A percentile compares a stretch with the other conserved stretches of the same genome.
phyloP scores from a whole-genome alignment of 2,797 vertebrate species.

The Lacerta agilis region DNA sequence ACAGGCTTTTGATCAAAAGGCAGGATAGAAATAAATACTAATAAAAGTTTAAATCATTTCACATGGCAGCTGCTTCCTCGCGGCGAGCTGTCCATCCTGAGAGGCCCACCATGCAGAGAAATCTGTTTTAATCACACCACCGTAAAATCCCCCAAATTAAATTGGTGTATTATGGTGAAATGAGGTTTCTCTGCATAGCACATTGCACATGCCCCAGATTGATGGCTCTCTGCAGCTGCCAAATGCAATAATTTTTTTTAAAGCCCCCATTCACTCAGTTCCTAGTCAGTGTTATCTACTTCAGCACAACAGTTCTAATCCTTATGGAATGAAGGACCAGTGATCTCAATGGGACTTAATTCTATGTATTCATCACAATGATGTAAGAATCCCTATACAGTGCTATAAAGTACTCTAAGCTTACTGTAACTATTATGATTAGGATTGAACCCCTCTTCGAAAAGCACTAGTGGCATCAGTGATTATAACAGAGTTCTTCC shows the following conservation, averaged over 20 bases:
- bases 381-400: neutral
- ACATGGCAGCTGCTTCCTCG: neutral
- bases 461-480: neutral
- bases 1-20: neutral
- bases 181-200: neutral
- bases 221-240: neutral
- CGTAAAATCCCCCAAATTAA: neutral
- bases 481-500: slow-evolving; percentile 1
- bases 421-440: neutral
- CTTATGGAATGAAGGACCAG: neutral
- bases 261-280: neutral
- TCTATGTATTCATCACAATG: neutral
- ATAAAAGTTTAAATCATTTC: neutral
- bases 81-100: neutral
- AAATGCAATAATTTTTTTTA: neutral
- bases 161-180: neutral
- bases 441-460: neutral
- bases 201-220: neutral
- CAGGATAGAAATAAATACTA: neutral
- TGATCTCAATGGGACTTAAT: neutral
- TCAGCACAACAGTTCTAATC: neutral
- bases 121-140: neutral
- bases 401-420: neutral
- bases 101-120: neutral
- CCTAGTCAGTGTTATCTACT: neutral